phyloP scores from a whole-genome alignment of 2,113 vertebrate genomes.

The Phyllostomus hastatus region DNA sequence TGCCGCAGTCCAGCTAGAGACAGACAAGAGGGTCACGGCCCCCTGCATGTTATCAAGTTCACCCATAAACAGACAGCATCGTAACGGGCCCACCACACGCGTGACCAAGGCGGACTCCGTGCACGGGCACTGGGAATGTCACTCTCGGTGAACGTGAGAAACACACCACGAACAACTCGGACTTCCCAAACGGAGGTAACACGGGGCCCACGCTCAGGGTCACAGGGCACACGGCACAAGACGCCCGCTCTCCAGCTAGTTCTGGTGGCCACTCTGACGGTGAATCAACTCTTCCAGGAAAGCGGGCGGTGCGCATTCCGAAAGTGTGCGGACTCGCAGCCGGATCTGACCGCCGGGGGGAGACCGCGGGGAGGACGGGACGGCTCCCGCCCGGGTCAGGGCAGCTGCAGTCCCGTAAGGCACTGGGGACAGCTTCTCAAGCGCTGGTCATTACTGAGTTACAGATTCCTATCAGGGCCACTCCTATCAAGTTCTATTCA shows the following conservation, averaged over 20 bases:
- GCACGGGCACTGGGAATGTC: neutral
- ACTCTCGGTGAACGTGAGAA: neutral
- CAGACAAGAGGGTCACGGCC: neutral
- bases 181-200: neutral
- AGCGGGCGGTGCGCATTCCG: neutral
- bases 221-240: neutral
- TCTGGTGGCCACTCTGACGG: neutral
- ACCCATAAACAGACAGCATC: neutral
- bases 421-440: neutral
- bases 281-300: neutral
- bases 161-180: neutral
- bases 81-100: neutral
- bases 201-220: neutral
- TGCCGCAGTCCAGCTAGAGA: constrained; percentile 95
- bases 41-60: fast-evolving
- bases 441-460: neutral
- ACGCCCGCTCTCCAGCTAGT: neutral
- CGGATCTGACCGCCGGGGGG: neutral
- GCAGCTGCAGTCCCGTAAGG: neutral
- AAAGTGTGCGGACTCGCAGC: neutral
- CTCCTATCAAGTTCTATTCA: neutral
- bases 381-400: neutral
- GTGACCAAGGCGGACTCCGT: neutral
- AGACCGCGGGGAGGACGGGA: neutral
- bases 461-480: neutral